phyloP scores from a whole-genome alignment of 2,888 invertebrate genomes.

The Andrena chrysosceles region DNA sequence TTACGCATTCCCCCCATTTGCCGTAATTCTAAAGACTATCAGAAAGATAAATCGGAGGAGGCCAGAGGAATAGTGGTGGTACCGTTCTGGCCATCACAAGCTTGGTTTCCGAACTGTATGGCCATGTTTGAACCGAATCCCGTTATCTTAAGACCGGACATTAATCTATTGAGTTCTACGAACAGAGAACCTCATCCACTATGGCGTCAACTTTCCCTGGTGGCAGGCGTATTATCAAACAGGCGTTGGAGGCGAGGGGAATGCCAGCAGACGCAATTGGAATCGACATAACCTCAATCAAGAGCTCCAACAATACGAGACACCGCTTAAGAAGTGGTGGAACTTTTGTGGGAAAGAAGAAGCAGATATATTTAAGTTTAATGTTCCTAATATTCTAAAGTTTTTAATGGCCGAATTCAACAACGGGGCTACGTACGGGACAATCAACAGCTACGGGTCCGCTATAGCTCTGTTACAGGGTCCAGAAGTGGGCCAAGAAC shows the following conservation, averaged over 20 bases:
- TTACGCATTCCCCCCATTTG: neutral
- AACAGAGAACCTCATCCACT: neutral
- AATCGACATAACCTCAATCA: neutral
- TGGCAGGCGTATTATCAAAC: neutral
- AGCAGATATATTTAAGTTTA: neutral
- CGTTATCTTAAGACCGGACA: neutral
- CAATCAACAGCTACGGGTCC: neutral
- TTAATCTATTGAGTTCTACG: neutral
- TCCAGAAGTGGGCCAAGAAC: neutral
- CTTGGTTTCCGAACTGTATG: neutral
- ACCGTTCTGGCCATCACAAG: neutral
- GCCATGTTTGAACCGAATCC: neutral
- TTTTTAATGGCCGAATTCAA: neutral
- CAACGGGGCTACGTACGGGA: neutral
- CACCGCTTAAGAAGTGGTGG: neutral
- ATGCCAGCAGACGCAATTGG: neutral
- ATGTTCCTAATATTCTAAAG: neutral
- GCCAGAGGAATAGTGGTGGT: neutral
- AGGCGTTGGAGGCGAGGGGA: neutral
- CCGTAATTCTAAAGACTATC: neutral
- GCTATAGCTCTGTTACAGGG: neutral
- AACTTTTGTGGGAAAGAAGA: neutral
- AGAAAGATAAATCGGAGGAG: neutral
- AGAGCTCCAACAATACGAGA: neutral
- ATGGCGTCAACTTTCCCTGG: neutral